A percentile compares a stretch with the other conserved stretches of the same genome.
Evolutionary conservation across 2,888 invertebrate species (phyloP).

Genomic region (Branchinecta sandiegonensis): DNA sequence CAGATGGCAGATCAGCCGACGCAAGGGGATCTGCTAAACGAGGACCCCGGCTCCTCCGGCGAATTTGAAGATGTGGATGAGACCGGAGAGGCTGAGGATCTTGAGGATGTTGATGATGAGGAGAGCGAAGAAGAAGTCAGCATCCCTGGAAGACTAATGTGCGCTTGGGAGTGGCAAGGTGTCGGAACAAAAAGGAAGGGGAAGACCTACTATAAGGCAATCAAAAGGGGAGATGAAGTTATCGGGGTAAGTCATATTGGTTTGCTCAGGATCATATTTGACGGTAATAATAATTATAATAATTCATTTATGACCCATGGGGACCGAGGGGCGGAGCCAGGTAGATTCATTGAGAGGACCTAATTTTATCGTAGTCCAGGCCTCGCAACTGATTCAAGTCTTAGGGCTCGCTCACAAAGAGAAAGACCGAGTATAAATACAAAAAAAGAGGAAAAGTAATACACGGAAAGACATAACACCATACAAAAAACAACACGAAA

Average conservation of each 20-base stretch:
- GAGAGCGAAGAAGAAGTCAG: not conserved
- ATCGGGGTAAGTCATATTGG: conserved; percentile 46
- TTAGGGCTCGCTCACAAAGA: no score
- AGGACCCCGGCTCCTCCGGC: not conserved
- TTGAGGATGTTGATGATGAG: not conserved
- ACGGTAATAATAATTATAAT: no score
- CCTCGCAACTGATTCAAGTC: no score
- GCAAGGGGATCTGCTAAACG: not conserved
- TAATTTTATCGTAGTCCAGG: no score
- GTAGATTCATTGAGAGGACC: no score
- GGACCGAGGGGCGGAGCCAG: no score
- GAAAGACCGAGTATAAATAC: no score
- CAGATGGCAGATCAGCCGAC: not conserved
- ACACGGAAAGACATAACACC: no score
- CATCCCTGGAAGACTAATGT: not conserved
- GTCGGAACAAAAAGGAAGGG: not conserved
- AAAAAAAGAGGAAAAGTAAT: no score
- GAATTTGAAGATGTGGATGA: not conserved
- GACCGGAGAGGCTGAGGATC: not conserved
- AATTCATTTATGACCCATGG: no score
- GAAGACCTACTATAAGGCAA: conserved; percentile 47
- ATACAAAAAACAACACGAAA: no score
- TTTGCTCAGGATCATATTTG: no score
- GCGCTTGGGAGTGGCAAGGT: conserved; percentile 9
- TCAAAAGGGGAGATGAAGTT: conserved; percentile 68